Evolutionary conservation across 2,888 invertebrate species (phyloP).

Genomic region (Itoplectis maculator): DNA sequence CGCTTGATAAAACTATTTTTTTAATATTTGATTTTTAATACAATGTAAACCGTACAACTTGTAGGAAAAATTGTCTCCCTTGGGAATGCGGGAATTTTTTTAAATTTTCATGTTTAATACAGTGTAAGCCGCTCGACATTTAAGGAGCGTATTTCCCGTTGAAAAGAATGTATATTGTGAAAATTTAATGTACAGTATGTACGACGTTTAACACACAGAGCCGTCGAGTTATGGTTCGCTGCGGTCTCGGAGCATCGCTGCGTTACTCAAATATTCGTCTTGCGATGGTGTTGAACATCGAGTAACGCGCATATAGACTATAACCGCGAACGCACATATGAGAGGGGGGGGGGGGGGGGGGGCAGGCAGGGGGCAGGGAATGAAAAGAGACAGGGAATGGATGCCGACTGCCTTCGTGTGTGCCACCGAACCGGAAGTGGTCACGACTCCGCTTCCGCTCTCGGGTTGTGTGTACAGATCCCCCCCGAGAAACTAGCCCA

Average conservation of each 20-base stretch:
- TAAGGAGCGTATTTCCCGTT: too few species aligned
- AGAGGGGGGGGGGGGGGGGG: neutral
- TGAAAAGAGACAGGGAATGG: neutral
- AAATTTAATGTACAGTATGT: neutral
- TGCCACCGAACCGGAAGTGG: conserved; percentile 61
- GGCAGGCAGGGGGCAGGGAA: too few species aligned
- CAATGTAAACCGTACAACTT: conserved; percentile 12
- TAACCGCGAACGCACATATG: neutral
- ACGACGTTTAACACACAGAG: conserved; percentile 31
- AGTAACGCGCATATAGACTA: neutral
- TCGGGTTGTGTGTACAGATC: conserved; percentile 40
- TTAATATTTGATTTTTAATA: too few species aligned
- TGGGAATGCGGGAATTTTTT: too few species aligned
- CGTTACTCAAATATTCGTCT: conserved; percentile 12
- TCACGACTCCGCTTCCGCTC: conserved; percentile 62
- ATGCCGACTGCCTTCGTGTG: conserved; percentile 35
- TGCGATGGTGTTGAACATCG: neutral
- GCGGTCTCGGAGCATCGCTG: conserved; percentile 51
- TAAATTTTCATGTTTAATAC: too few species aligned
- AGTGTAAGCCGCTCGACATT: too few species aligned
- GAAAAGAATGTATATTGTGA: too few species aligned
- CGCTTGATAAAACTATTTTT: too few species aligned
- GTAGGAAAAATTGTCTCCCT: too few species aligned
- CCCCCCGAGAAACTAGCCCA: conserved; percentile 51
- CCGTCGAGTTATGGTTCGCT: conserved; percentile 56